Conservation (phyloP, 2,888 invertebrate species). For the Callimorpha dominula region DNA sequence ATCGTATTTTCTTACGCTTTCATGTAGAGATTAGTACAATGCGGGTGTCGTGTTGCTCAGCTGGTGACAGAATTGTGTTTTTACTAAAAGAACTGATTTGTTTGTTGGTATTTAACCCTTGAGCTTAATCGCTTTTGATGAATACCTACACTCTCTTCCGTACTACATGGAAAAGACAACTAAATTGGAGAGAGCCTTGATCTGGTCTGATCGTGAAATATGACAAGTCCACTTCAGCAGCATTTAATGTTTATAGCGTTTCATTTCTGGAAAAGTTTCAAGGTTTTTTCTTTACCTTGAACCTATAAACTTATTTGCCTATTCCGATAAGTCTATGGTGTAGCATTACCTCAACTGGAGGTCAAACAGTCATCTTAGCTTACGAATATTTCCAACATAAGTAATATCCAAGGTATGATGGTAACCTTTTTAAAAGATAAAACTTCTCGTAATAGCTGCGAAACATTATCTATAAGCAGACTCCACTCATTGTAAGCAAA, state of each 20-base stretch:
- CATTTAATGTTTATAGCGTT: not conserved
- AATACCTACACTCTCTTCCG: too few relatives aligned
- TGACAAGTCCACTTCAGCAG: too few relatives aligned
- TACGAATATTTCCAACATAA: not conserved
- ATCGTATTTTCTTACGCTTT: not conserved
- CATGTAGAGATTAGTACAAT: slow-evolving; percentile 2
- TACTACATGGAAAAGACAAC: not conserved
- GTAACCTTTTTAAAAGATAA: too few relatives aligned
- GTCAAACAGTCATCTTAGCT: not conserved
- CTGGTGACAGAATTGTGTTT: not conserved
- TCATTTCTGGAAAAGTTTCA: not conserved
- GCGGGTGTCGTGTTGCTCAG: not conserved
- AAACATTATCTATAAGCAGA: not conserved
- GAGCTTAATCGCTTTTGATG: not conserved
- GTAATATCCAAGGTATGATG: too few relatives aligned
- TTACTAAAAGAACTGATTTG: not conserved
- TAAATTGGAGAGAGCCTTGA: not conserved
- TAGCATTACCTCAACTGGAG: not conserved
- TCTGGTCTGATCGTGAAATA: not conserved
- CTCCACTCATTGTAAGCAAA: not conserved
- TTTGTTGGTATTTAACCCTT: not conserved
- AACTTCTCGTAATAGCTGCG: not conserved
- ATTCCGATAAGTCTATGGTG: too few relatives aligned
- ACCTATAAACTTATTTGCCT: not conserved
- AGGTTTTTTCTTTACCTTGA: not conserved